Base-by-base conservation (phyloP, 2,888 invertebrate genomes). In the Ypsolopha sequella region DNA sequence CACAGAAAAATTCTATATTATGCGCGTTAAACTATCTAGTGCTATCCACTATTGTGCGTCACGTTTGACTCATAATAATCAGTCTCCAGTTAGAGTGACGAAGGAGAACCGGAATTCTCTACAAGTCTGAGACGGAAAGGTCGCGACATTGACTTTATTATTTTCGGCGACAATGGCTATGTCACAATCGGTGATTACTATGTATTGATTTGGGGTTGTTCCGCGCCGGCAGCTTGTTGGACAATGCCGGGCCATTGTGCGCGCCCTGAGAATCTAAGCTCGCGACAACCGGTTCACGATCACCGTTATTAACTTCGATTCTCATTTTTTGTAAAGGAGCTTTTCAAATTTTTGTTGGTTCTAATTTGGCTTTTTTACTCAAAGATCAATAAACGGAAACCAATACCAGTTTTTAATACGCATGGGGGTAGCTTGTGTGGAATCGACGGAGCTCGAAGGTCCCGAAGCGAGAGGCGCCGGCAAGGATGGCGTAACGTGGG, bases 151-250 rank as follows among this genome's bases (percentile, higher is more conserved):
- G 70, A 62, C 69, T 77, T 70, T 46, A 74, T 76, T 76, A 73
- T 74, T 68, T 48, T 68, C 64, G 62, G 65, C 63, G 63, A 75
- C 71, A 77, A 78, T 73, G 71, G 65, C 67, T 73, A 70, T 67
- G 73, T 71, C 70, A 70, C 74, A 77, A 76, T 70, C 68, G 65
- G 65, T 72, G 70, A 74, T 76, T 76, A 76, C 68, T 68, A 64
- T 66, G 70, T 72, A 76, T 76, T 73, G 73, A 76, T 69, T 69
- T 61, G 58, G 58, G 65, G 63, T 65, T 66, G 67, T 70, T 68
- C 65, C 64, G 64, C 63, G 58, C 55, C 55, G 24, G 24, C 24
- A 24, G 24, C 24, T 24, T 24, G 24, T 24, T 24, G 60, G 63
- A 68, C 68, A 66, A 73, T 70, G 63, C 65, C 58, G 59, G 57